phyloP scores from a whole-genome alignment of 1,140 invertebrate genomes.

The Carposina sasakii region DNA sequence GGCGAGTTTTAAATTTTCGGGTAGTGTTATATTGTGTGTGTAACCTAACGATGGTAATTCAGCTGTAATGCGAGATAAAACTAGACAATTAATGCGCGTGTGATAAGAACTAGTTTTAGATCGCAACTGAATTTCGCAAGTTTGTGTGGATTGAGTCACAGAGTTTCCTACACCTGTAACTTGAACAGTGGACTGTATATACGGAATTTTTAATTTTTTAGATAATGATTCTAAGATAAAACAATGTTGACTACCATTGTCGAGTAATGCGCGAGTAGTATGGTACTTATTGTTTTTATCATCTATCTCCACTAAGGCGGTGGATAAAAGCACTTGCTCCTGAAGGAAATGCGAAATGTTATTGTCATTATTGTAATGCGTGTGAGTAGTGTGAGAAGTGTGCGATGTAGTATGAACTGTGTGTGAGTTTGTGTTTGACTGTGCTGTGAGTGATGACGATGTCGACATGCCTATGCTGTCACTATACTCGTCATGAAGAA shows the following conservation, averaged over 20 bases:
- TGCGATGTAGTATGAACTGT: not conserved
- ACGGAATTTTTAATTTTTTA: conserved; percentile 1
- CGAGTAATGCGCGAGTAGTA: not conserved
- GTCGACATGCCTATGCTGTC: not conserved
- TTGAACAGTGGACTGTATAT: conserved; percentile 5
- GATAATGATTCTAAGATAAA: not conserved
- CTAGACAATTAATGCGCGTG: not conserved
- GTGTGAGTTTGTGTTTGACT: no score
- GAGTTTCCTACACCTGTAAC: not conserved
- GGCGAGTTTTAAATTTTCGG: conserved; percentile 1
- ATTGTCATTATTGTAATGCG: not conserved
- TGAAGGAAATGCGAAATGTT: not conserved
- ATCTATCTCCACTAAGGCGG: not conserved
- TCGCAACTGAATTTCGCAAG: not conserved
- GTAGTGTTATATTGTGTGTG: not conserved
- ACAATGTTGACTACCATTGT: conserved; percentile 1
- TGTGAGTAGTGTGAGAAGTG: not conserved
- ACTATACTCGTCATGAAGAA: conserved; percentile 19
- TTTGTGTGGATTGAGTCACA: not conserved
- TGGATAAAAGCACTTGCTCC: not conserved
- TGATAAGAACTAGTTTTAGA: not conserved
- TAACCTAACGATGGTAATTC: not conserved
- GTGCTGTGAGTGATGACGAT: no score
- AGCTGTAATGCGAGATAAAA: not conserved
- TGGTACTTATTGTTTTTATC: not conserved